Evolutionary conservation across 2,888 invertebrate genomes (phyloP).

Genomic region (Branchipolynoe longqiensis): DNA sequence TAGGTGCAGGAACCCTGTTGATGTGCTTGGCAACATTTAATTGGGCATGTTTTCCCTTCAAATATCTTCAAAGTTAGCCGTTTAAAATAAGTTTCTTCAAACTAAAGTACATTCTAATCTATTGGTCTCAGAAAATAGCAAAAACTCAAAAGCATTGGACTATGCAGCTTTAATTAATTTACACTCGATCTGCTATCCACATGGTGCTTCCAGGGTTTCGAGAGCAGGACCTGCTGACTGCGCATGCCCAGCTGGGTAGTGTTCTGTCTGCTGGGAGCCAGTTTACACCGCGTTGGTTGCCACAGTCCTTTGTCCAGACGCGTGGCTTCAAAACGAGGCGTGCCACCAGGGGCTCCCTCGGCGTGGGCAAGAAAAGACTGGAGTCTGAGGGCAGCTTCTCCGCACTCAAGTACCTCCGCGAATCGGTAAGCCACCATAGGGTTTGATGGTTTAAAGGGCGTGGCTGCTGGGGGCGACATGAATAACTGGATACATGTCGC

Average conservation of each 20-base stretch:
- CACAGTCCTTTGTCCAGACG: not conserved
- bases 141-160: too few species aligned
- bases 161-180: too few species aligned
- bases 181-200: not conserved
- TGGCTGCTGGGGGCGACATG: too few species aligned
- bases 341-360: not conserved
- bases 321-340: conserved; percentile 9
- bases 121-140: too few species aligned
- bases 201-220: conserved; percentile 1
- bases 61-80: too few species aligned
- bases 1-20: too few species aligned
- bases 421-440: conserved; percentile 55
- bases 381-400: conserved; percentile 22
- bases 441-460: too few species aligned
- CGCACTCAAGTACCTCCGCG: conserved; percentile 37
- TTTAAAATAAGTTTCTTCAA: too few species aligned
- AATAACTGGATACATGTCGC: too few species aligned
- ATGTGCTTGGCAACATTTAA: too few species aligned
- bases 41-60: too few species aligned
- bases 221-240: conserved; percentile 6
- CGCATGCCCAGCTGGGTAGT: not conserved
- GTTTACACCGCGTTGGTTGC: not conserved
- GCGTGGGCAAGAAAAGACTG: conserved; percentile 32
- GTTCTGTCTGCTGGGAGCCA: not conserved
- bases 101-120: too few species aligned